phyloP scores from a whole-genome alignment of 1,140 invertebrate species.

The Acromyrmex heyeri region DNA sequence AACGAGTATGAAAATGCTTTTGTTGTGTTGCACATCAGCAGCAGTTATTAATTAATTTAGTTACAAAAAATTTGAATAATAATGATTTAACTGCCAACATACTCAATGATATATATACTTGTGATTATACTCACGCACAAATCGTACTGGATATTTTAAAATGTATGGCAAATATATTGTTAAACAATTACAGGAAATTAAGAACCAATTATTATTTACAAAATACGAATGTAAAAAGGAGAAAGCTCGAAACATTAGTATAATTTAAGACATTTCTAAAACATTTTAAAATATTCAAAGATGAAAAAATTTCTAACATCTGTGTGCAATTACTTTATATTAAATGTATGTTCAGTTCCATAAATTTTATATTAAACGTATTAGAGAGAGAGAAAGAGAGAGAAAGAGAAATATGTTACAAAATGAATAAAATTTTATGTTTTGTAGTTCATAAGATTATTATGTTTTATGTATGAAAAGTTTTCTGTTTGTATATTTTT shows the following conservation, averaged over 20 bases:
- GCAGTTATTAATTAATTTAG: not conserved
- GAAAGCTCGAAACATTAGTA: constrained; percentile 2
- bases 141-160: not conserved
- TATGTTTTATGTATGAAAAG: no score
- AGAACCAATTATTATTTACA: not conserved
- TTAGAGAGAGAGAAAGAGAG: no score
- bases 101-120: not conserved
- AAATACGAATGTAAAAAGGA: not conserved
- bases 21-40: not conserved
- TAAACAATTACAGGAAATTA: constrained; percentile 1
- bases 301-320: no score
- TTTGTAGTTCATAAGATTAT: no score
- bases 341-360: no score
- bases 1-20: constrained; percentile 1
- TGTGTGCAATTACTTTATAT: no score
- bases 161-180: constrained; percentile 3
- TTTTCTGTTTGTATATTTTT: no score
- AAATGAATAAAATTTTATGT: no score
- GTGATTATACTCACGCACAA: not conserved
- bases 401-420: no score
- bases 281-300: no score
- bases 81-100: not conserved
- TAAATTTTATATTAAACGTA: no score
- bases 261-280: not conserved
- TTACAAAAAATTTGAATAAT: not conserved